phyloP scores from a whole-genome alignment of 2,888 invertebrate species.

The Sisyra nigra region DNA sequence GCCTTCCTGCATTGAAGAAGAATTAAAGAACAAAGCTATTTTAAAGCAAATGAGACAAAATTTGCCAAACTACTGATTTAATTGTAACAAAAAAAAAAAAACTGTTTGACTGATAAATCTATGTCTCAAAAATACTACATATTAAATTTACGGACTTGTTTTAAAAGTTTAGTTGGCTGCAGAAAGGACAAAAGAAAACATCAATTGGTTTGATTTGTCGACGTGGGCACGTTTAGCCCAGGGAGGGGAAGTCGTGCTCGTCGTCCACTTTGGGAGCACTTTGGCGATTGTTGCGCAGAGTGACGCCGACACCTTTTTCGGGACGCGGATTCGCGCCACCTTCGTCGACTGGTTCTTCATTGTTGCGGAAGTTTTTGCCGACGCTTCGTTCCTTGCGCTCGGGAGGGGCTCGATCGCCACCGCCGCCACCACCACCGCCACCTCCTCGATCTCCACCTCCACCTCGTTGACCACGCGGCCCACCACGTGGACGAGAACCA shows the following conservation, averaged over 20 bases:
- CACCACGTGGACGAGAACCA: constrained; percentile 44
- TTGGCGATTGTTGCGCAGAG: constrained; percentile 5
- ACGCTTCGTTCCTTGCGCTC: constrained; percentile 3
- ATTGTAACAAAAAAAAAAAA: no score
- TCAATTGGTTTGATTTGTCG: not conserved
- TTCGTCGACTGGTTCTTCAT: constrained; percentile 9
- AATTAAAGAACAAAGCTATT: no score
- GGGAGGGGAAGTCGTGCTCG: constrained; percentile 88
- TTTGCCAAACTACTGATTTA: no score
- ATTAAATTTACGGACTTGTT: no score
- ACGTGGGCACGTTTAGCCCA: constrained; percentile 45
- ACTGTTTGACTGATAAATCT: no score
- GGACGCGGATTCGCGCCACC: not conserved
- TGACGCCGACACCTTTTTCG: constrained; percentile 1
- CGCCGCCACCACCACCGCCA: constrained; percentile 20
- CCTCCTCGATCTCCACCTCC: constrained; percentile 23
- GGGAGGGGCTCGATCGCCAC: constrained; percentile 5
- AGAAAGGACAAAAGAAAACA: no score
- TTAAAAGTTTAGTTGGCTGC: no score
- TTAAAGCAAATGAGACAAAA: no score
- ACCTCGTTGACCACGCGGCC: constrained; percentile 33
- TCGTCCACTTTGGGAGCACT: constrained; percentile 80
- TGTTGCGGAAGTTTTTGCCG: constrained; percentile 11
- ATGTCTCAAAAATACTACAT: no score
- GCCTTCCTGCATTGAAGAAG: no score